A percentile compares a stretch with the other conserved stretches of the same genome.
Conservation (phyloP, 1,140 invertebrate species). For the Cephus cinctus region DNA sequence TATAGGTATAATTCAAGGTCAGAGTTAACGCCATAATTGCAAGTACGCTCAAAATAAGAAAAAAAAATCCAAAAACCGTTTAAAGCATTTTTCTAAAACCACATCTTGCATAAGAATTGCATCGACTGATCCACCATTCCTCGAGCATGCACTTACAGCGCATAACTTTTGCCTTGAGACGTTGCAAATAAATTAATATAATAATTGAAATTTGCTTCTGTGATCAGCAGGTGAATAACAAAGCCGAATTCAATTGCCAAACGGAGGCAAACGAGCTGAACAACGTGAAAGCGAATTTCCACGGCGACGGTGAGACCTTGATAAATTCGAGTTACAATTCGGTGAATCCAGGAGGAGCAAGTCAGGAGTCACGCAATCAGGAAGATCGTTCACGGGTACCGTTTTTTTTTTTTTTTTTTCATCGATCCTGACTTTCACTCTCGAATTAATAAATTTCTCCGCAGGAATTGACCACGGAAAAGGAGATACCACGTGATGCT, state of each 20-base stretch:
- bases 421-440: too few species aligned
- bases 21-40: constrained; percentile 39
- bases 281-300: constrained; percentile 23
- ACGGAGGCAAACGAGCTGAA: constrained; percentile 23
- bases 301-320: constrained; percentile 20
- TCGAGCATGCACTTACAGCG: constrained; percentile 43
- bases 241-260: too few species aligned
- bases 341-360: constrained; percentile 16
- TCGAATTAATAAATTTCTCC: constrained; percentile 15
- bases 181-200: neutral
- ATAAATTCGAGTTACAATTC: constrained; percentile 17
- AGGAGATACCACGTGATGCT: neutral
- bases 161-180: constrained; percentile 49
- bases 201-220: neutral
- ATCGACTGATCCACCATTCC: too few species aligned
- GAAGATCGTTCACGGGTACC: too few species aligned
- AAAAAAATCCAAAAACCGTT: neutral
- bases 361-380: too few species aligned
- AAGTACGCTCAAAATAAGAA: constrained; percentile 9
- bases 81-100: too few species aligned
- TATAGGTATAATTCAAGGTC: constrained; percentile 29
- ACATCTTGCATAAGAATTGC: too few species aligned
- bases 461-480: constrained; percentile 11
- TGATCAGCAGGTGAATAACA: constrained; percentile 11
- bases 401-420: too few species aligned